phyloP scores from a whole-genome alignment of 2,888 invertebrate genomes.

The Xestia rhomboidea region DNA sequence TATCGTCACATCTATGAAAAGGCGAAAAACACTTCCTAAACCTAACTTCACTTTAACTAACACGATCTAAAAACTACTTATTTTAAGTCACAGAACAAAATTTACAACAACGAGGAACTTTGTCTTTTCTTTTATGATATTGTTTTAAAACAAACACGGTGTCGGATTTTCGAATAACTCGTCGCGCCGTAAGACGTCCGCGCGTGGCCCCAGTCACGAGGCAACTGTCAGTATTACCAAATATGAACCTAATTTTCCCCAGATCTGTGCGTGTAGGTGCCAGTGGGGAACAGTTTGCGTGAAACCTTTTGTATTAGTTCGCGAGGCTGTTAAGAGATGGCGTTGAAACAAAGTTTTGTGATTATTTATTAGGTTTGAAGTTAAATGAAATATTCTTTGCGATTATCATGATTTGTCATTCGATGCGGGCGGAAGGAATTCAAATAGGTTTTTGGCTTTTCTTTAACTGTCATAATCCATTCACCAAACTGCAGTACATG shows the following conservation, averaged over 20 bases:
- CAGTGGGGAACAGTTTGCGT: constrained; percentile 71
- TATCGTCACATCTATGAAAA: constrained; percentile 58
- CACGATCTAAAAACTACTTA: constrained; percentile 52
- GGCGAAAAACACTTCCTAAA: constrained; percentile 57
- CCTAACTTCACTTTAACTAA: constrained; percentile 60
- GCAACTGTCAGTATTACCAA: constrained; percentile 81
- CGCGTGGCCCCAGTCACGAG: constrained; percentile 71
- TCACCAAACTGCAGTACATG: neutral
- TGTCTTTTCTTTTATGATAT: constrained; percentile 51
- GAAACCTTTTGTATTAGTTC: constrained; percentile 71
- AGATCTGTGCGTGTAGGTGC: constrained; percentile 73
- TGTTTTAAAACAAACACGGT: constrained; percentile 70
- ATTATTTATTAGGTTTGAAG: constrained; percentile 29
- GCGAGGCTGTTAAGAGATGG: constrained; percentile 70
- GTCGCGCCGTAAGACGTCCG: constrained; percentile 64
- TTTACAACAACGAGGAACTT: constrained; percentile 58
- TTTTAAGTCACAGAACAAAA: constrained; percentile 45
- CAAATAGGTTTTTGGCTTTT: constrained; percentile 1
- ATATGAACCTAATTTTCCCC: constrained; percentile 83
- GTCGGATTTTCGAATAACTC: constrained; percentile 36
- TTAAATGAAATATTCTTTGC: constrained; percentile 20
- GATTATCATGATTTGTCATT: constrained; percentile 19
- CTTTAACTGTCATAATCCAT: neutral
- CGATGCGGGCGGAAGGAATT: neutral
- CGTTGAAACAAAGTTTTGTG: constrained; percentile 53